Evolutionary conservation across 2,888 invertebrate genomes (phyloP).

Genomic region (Ditylenchus weischeri): DNA sequence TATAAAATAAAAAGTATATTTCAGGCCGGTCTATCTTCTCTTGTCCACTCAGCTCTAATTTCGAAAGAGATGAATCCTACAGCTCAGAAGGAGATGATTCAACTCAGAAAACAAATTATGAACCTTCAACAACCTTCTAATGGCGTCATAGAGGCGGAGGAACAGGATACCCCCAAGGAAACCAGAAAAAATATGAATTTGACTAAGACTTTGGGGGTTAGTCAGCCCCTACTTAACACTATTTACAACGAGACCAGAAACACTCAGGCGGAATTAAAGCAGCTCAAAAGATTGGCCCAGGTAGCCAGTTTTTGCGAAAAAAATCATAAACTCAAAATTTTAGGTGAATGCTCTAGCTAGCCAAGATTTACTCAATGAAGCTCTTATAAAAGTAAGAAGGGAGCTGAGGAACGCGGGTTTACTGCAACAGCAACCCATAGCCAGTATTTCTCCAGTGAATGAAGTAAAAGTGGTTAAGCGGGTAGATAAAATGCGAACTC

Average conservation of each 20-base stretch:
- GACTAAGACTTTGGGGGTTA: background rate
- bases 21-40: conserved; percentile 32
- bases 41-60: conserved; percentile 49
- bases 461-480: background rate
- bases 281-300: conserved; percentile 17
- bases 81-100: conserved; percentile 50
- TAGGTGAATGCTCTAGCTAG: conserved; percentile 82
- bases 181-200: background rate
- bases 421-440: background rate
- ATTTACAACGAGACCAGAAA: conserved; percentile 2
- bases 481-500: conserved; percentile 26
- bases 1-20: too few relatives aligned
- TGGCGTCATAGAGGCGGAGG: background rate
- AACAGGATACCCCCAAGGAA: background rate
- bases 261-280: conserved; percentile 15
- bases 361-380: conserved; percentile 84
- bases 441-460: conserved; percentile 2
- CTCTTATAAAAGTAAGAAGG: conserved; percentile 79
- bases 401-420: conserved; percentile 20
- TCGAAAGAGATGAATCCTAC: conserved; percentile 43
- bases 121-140: conserved; percentile 32
- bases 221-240: background rate
- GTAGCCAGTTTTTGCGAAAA: background rate
- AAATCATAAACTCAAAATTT: conserved; percentile 9
- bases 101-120: conserved; percentile 47